Conservation (phyloP, 2,113 vertebrate genomes). For the Chlorodrepanis virens region DNA sequence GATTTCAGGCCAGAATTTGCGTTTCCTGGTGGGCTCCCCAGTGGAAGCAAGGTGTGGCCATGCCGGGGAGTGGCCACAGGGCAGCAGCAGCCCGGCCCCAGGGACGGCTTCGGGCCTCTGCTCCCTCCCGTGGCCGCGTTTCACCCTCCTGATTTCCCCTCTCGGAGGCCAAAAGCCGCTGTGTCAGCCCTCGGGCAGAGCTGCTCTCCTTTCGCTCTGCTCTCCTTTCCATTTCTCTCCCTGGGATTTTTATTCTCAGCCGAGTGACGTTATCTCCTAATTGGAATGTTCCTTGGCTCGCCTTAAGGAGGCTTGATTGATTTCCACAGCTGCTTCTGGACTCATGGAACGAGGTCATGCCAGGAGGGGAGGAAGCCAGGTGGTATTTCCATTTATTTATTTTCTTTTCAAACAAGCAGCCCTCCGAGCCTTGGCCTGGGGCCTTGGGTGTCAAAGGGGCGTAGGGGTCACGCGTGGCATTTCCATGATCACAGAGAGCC, state of each 20-base stretch:
- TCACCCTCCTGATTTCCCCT: background rate
- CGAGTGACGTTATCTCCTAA: background rate
- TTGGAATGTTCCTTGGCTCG: background rate
- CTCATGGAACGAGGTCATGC: background rate
- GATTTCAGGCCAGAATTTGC: background rate
- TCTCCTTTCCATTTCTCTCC: background rate
- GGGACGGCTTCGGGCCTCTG: fast-evolving
- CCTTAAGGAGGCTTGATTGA: background rate
- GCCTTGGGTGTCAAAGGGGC: background rate
- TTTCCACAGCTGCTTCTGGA: background rate
- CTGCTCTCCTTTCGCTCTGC: background rate
- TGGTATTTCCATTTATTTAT: background rate
- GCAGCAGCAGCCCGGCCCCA: background rate
- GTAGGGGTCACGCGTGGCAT: background rate
- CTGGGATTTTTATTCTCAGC: background rate
- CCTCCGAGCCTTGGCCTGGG: background rate
- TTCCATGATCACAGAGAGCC: background rate
- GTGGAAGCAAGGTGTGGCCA: fast-evolving
- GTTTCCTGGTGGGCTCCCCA: background rate
- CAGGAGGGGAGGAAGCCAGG: background rate
- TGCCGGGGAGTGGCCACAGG: fast-evolving
- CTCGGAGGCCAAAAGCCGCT: background rate
- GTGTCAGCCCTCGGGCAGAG: background rate
- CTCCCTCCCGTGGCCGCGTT: background rate
- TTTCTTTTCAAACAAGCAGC: background rate